Evolutionary conservation across 2,888 invertebrate genomes (phyloP).

Genomic region (Rutpela maculata): DNA sequence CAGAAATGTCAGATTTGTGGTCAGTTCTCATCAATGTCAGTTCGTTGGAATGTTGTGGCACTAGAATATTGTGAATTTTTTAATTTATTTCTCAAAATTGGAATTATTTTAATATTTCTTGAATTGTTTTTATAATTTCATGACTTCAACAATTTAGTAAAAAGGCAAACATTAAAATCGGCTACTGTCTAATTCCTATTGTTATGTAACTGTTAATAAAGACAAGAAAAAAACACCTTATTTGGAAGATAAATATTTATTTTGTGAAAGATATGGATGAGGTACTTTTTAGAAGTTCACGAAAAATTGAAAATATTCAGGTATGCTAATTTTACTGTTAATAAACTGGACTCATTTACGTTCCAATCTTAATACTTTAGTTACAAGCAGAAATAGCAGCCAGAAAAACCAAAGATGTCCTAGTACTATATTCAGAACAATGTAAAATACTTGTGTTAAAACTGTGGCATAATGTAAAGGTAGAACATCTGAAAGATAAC

Average conservation of each 20-base stretch:
- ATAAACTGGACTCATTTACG: background rate
- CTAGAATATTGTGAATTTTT: background rate
- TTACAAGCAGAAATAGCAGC: constrained; percentile 66
- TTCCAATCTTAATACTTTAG: constrained; percentile 55
- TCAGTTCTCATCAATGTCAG: background rate
- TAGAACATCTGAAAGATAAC: constrained; percentile 60
- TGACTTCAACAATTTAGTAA: background rate
- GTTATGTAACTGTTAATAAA: background rate
- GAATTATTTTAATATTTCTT: background rate
- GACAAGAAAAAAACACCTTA: background rate
- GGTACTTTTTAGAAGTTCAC: constrained; percentile 68
- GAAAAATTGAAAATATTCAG: constrained; percentile 70
- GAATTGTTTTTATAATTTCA: background rate
- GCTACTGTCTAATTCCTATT: background rate
- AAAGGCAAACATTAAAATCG: background rate
- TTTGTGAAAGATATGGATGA: constrained; percentile 67
- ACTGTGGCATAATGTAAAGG: constrained; percentile 62
- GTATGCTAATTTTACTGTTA: constrained; percentile 55
- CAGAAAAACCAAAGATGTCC: constrained; percentile 65
- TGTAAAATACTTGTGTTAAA: constrained; percentile 60
- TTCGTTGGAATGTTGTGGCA: background rate
- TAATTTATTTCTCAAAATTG: background rate
- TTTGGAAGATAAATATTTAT: background rate
- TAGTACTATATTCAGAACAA: constrained; percentile 62
- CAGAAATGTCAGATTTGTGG: background rate